phyloP scores from a whole-genome alignment of 2,888 invertebrate species.

The Ctena decussata region DNA sequence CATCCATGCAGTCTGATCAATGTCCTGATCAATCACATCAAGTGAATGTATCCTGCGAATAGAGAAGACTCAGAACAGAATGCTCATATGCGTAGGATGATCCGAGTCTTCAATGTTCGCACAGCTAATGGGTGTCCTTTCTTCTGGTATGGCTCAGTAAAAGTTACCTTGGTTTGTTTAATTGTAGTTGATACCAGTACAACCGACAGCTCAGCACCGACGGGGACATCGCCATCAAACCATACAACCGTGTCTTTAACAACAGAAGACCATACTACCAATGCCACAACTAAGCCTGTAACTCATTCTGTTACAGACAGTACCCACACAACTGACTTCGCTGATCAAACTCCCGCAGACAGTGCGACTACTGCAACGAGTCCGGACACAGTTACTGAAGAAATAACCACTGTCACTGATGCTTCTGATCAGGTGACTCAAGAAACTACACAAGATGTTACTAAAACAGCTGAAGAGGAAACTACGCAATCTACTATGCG shows the following conservation, averaged over 20 bases:
- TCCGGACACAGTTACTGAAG: not conserved
- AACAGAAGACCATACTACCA: not conserved
- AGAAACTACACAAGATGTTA: too few species aligned
- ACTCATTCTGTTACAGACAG: not conserved
- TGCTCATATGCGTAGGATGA: not conserved
- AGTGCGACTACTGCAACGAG: not conserved
- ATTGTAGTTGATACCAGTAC: too few species aligned
- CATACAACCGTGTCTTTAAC: too few species aligned
- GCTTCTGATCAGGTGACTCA: not conserved
- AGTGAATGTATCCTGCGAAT: not conserved
- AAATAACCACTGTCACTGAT: not conserved
- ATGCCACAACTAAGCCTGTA: not conserved
- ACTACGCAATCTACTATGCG: too few species aligned
- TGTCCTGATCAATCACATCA: not conserved
- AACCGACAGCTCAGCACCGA: too few species aligned
- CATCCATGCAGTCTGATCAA: too few species aligned
- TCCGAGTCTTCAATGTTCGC: not conserved
- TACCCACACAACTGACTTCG: not conserved
- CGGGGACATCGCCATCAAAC: too few species aligned
- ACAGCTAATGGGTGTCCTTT: not conserved
- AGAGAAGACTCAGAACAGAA: not conserved
- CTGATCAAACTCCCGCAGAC: not conserved
- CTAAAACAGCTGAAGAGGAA: too few species aligned
- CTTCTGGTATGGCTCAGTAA: not conserved
- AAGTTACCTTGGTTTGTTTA: not conserved